Evolutionary conservation across 2,113 vertebrate genomes (phyloP).

Genomic region (Paraplagusia blochii): DNA sequence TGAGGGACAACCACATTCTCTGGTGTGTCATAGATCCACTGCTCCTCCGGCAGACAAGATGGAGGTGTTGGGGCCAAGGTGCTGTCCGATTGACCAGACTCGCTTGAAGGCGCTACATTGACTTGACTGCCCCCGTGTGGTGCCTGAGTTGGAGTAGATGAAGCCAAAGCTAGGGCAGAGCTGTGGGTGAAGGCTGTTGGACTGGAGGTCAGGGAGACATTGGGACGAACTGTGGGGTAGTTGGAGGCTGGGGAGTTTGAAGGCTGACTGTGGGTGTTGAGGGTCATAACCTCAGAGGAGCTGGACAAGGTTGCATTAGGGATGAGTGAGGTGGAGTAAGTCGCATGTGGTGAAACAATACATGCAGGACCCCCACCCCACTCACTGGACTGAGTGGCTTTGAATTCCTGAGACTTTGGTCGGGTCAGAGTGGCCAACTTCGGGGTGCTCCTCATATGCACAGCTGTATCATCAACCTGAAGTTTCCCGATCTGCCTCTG

Average conservation of each 20-base stretch:
- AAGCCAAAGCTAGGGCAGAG: constrained; percentile 52
- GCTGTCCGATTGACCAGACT: constrained; percentile 77
- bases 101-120: constrained; percentile 61
- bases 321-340: constrained; percentile 86
- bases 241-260: constrained; percentile 42
- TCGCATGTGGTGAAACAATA: constrained; percentile 85
- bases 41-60: constrained; percentile 66
- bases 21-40: constrained; percentile 79
- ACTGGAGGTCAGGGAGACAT: constrained; percentile 26
- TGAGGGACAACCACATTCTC: constrained; percentile 70
- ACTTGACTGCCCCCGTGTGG: constrained; percentile 38
- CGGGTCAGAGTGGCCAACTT: constrained; percentile 66
- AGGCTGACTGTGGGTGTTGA: constrained; percentile 75
- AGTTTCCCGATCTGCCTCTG: constrained; percentile 76
- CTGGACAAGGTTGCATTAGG: constrained; percentile 87
- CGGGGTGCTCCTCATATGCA: constrained; percentile 74
- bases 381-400: constrained; percentile 69
- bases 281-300: constrained; percentile 83
- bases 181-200: constrained; percentile 57
- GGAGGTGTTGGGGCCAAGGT: constrained; percentile 57
- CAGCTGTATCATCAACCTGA: constrained; percentile 77
- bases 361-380: constrained; percentile 78
- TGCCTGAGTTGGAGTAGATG: constrained; percentile 51
- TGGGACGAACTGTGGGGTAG: constrained; percentile 51
- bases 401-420: constrained; percentile 86